Base-by-base conservation (phyloP, 2,797 vertebrate genomes). In the Acanthiza pusilla region DNA sequence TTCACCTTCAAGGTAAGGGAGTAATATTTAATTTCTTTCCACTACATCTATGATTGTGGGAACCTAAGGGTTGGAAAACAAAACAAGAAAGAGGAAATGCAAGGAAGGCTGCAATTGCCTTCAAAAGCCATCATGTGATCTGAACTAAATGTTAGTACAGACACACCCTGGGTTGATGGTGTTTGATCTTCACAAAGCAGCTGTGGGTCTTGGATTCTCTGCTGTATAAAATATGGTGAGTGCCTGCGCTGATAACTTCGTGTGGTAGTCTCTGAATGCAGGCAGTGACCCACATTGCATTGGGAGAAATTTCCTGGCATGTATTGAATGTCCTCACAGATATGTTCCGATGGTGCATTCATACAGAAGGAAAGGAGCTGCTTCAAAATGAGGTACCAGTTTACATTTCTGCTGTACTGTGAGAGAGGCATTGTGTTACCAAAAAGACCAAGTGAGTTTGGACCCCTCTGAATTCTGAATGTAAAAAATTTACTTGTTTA, bases 101-200 rank as follows among this genome's bases (percentile, higher is more conserved):
- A 58, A 75, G 45, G 20, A 45, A 45, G 9, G 32, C 63, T 77
- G 55, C 43, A 82, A 29, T 48, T 18, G 17, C 13, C 22, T 82
- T 72, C 60, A 38, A 68, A 92, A 75, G 42, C 47, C 32, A 16
- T 27, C 9, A 0, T 5, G 25, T 67, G 45, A 19, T n/a, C 43
- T 43, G 72, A 88, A 26, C 8, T 27, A 43, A n/a, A 15, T 13
- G 10, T n/a, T 61, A n/a, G 23, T 8, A 13, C 2, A 55, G 23
- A 19, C 22, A 34, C 1, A 0, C 17, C 36, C 25, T 3, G 16
- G 34, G 25, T 2, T 62, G 66, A 8, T 16, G 51, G 15, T 20
- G 25, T 58, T 74, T 74, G 66, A 17, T 16, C 13, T 72, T 50
- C 50, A 23, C 34, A 65, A 2, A 20, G 7, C 12, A 40, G 23